phyloP scores from a whole-genome alignment of 2,113 vertebrate species.

The Megaceryle torquata region DNA sequence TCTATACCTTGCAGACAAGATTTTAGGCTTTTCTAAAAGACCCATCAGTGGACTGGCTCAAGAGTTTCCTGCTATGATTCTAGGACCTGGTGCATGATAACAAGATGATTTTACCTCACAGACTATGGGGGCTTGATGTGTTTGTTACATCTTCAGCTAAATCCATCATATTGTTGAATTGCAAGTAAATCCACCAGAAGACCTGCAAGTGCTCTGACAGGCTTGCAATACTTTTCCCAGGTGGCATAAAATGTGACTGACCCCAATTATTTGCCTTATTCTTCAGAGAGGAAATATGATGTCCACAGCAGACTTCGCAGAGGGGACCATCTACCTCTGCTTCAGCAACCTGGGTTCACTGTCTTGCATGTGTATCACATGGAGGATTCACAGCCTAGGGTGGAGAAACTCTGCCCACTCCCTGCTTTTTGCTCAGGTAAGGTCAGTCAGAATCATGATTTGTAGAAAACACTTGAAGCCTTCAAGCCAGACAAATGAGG shows the following conservation, averaged over 20 bases:
- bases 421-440: neutral
- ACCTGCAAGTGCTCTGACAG: neutral
- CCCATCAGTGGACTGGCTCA: neutral
- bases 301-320: neutral
- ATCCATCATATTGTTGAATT: neutral
- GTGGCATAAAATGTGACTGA: neutral
- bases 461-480: neutral
- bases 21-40: neutral
- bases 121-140: fast-evolving
- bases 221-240: neutral
- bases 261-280: neutral
- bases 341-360: neutral
- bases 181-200: neutral
- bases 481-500: neutral
- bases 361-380: too few relatives aligned
- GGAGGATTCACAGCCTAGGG: neutral
- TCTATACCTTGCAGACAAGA: neutral
- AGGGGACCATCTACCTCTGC: fast-evolving
- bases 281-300: neutral
- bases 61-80: neutral
- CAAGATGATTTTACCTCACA: neutral
- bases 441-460: neutral
- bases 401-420: neutral
- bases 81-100: neutral
- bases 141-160: neutral